Evolutionary conservation across 1,140 invertebrate genomes (phyloP).

Genomic region (Sarcophaga bullata): DNA sequence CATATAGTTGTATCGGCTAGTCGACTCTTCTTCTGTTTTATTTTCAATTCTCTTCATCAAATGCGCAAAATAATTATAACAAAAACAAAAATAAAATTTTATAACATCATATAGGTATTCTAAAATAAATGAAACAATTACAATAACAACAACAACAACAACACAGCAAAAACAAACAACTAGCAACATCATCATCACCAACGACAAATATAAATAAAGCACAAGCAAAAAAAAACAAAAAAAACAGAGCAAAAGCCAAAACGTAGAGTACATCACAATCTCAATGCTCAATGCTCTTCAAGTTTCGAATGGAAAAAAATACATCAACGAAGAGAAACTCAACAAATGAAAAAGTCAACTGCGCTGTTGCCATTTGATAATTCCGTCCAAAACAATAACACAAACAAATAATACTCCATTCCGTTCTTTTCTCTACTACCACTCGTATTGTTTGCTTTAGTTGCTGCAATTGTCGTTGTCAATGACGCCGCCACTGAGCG

Average conservation of each 20-base stretch:
- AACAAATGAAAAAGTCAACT: slow-evolving; percentile 34
- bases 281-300: background rate
- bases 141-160: background rate
- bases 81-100: background rate
- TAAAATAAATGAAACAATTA: background rate
- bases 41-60: slow-evolving; percentile 8
- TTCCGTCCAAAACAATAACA: background rate
- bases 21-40: slow-evolving; percentile 28
- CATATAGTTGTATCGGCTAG: slow-evolving; percentile 17
- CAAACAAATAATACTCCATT: background rate
- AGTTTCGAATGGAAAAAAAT: background rate
- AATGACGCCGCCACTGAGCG: slow-evolving; percentile 1
- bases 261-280: slow-evolving; percentile 1
- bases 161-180: background rate
- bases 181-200: background rate
- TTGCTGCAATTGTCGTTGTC: slow-evolving; percentile 2
- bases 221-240: background rate
- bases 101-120: background rate
- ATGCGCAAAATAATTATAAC: slow-evolving; percentile 21
- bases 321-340: background rate
- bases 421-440: background rate
- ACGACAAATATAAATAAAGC: background rate
- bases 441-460: background rate
- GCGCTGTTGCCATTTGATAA: slow-evolving; percentile 36
- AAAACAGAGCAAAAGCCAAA: slow-evolving; percentile 17